Evolutionary conservation across 2,797 vertebrate genomes (phyloP), one percentile per base, ranked within the genome.

Genomic region (Danio kyathit): DNA sequence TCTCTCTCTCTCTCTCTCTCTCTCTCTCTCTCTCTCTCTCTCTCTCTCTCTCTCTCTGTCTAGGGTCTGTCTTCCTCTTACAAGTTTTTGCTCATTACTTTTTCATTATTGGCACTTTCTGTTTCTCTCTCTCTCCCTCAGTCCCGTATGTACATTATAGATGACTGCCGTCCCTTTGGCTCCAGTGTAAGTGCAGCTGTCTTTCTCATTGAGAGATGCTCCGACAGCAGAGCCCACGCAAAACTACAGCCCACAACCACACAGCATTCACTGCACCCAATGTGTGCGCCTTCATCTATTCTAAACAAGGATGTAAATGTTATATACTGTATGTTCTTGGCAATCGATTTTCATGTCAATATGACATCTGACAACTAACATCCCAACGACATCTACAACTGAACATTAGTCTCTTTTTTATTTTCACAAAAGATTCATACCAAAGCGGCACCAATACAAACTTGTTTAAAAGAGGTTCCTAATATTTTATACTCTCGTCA

Each of bases 91-190:
- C 52, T 60, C 76, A 69, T 78, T 41, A 70, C 44, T 65, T 41
- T 60, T 77, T 66, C 69, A 67, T 52, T 70, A 65, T 16, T 70
- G 56, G 66, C 65, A 11, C 56, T 13, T 44, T 51, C 60, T 48
- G 46, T 48, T 12, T 73, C 67, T 16, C 49, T 17, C 61, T 59
- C 61, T 43, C 52, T 41, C 43, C 54, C 49, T 72, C n/a, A 7
- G 17, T 29, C 17, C 49, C 41, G 51, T 82, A 80, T 76, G 74
- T 83, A 82, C 74, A 61, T 61, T 78, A 60, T 60, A 60, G 54
- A 69, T 78, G 65, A 52, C 65, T 49, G 54, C 11, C 11, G 21
- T 78, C 43, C 65, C 65, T 41, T 79, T 70, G 65, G 76, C 76
- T 79, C 14, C 11, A 67, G 41, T 59, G 64, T 17, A 59, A 59